Base-by-base conservation (phyloP, 2,113 vertebrate species). In the Calidris pygmaea region DNA sequence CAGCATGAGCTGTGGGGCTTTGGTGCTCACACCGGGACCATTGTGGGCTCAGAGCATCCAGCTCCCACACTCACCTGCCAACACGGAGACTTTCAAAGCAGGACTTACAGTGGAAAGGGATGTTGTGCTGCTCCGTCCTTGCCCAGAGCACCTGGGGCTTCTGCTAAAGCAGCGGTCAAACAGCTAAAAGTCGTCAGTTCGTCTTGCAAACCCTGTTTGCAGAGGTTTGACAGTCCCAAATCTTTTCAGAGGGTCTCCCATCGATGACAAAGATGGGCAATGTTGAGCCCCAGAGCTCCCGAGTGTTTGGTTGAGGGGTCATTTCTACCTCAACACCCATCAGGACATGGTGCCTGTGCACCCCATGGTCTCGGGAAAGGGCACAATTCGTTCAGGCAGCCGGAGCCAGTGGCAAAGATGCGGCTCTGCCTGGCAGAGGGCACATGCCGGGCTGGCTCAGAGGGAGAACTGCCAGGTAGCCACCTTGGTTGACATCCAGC, bases 371-470 rank as follows among this genome's bases (percentile, higher is more conserved):
- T 35, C 0, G 0, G 48, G 29, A 59, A 62, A 72, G 43, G 35
- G 4, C 16, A 53, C 2, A 0, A 48, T 77, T 60, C 1, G 0
- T 66, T 53, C 47, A n/a, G 41, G 41, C 48, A 59, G 24, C 0
- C 0, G 3, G 58, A 76, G 3, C 18, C 47, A 16, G 52, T 12
- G 72, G 41, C 52, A 76, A 47, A 74, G 82, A 35, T 0, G 0
- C 0, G 1, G 43, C 47, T 79, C 43, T 83, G 37, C 62, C 47
- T 67, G n/a, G 58, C 72, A 73, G 48, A 60, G 68, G 39, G 16
- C 22, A 70, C 3, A 2, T 60, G 34, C 52, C 2, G 2, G 55
- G 30, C 59, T 90, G 82, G 37, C 26, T 72, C 1, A 1, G 26
- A 34, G 9, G 0, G 3, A 29, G 24, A 93, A n/a, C 37, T 10